Percentiles rank a stretch among this genome's conserved stretches.
Evolutionary conservation across 2,113 vertebrate species (phyloP).

Genomic region (Caloenas nicobarica): DNA sequence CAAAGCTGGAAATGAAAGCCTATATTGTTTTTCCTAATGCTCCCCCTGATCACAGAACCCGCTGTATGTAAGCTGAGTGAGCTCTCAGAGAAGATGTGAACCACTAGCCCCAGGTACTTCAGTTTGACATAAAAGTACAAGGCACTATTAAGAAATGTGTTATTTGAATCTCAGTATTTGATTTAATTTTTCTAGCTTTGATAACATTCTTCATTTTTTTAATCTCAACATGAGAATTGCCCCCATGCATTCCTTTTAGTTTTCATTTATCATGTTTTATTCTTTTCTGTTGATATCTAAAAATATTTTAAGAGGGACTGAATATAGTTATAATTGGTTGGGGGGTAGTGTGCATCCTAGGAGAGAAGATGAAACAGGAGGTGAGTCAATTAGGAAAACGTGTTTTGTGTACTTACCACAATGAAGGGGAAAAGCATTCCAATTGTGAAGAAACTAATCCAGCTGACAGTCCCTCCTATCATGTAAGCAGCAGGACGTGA

Average conservation of each 20-base stretch:
- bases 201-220: background rate
- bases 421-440: slow-evolving; percentile 90
- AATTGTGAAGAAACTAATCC: slow-evolving; percentile 89
- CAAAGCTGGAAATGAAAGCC: background rate
- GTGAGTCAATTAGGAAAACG: background rate
- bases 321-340: background rate
- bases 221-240: background rate
- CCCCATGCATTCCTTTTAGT: background rate
- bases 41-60: background rate
- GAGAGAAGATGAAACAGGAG: background rate
- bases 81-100: background rate
- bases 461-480: slow-evolving; percentile 84
- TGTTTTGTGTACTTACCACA: slow-evolving; percentile 75
- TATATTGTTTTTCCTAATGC: background rate
- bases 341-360: background rate
- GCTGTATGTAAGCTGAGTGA: background rate
- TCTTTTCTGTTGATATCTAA: background rate
- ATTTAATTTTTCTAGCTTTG: background rate
- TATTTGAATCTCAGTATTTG: background rate
- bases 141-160: background rate
- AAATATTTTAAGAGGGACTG: background rate
- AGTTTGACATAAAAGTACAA: background rate
- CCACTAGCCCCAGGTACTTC: background rate
- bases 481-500: slow-evolving; percentile 86
- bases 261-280: background rate